Evolutionary conservation across 2,888 invertebrate species (phyloP), one percentile per base, ranked within the genome.

Genomic region (Congeria kusceri): DNA sequence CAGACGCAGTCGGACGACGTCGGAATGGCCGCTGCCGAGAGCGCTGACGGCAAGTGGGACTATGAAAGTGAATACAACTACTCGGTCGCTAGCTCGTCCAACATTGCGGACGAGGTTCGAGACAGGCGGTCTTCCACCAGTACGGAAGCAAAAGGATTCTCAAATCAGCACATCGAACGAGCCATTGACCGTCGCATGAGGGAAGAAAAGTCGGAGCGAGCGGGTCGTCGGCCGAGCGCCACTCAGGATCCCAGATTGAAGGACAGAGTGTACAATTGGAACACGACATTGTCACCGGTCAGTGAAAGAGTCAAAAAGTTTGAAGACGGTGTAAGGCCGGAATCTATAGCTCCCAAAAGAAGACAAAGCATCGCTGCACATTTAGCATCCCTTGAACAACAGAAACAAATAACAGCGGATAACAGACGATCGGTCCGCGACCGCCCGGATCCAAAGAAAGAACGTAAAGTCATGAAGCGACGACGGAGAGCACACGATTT

Each of bases 41-140:
- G 18, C 9, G 39, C 49, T 15, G n/a, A 20, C n/a, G 7, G 49
- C 49, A 64, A n/a, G 46, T 82, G 78, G 78, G 82, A 82, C 15
- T 76, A 73, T 28, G 71, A 65, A 18, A 82, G 82, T 63, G 82
- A 79, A 59, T 82, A 79, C 61, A 70, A 73, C 61, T 57, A 73
- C n/a, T 62, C 67, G 5, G 63, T 82, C 39, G 58, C 59, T 32
- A 82, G 82, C 67, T 78, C 76, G 5, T 63, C 47, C 29, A 76
- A 66, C 23, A 65, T 78, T 44, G 76, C 69, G 47, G 78, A 78
- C 28, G 78, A 72, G 0, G 78, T 53, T 44, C 69, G 67, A 32
- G 82, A 76, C 62, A 56, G 58, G 15, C 20, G 27, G 11, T 27
- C 23, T 44, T n/a, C 39, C 1, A 15, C 4, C 49, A 23, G 62